Evolutionary conservation across 2,113 vertebrate genomes (phyloP), one percentile per base, ranked within the genome.

Genomic region (Copsychus sechellarum): DNA sequence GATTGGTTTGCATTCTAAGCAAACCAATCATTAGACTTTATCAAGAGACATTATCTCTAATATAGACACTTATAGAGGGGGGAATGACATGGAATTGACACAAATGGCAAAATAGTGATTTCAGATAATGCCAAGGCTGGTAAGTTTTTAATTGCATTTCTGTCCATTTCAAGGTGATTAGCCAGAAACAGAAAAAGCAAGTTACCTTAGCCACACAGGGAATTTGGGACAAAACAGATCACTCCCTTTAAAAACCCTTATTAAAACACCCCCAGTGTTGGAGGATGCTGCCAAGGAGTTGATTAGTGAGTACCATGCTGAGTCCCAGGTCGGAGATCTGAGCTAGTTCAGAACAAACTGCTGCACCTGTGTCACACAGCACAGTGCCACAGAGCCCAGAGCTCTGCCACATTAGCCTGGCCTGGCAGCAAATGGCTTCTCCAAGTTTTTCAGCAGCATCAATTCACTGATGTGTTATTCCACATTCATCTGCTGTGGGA

Each of bases 11-110:
- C 36, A 23, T 69, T 47, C 36, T 50, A 78, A 74, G 9, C 18
- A 83, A 60, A 38, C 7, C 33, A 18, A 18, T 45, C 26, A 33
- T 40, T 9, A 57, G n/a, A 70, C 3, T 60, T 76, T 25, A 45
- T 70, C 7, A 67, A 54, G 24, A 67, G 28, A 24, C 9, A 20
- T 79, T 57, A 33, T 50, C 74, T 60, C 58, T 58, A 10, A 3
- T 31, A 31, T 10, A 70, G 34, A 25, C 48, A 51, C 26, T 38
- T 69, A 56, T 2, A 34, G 29, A 6, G 24, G 15, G 26, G 17
- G 8, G 9, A 34, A 34, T 51, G 43, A 72, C 0, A 1, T 2
- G 6, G n/a, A 45, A 3, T 12, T 47, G 29, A 36, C 42, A 40
- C 62, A 71, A 72, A 34, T 8, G 8, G 15, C 29, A 33, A 78